These are phyloP conservation scores for Caenorhabditis becei DNA, from an alignment of 2,888 invertebrate species.

Conservation along the genomic window DNA sequence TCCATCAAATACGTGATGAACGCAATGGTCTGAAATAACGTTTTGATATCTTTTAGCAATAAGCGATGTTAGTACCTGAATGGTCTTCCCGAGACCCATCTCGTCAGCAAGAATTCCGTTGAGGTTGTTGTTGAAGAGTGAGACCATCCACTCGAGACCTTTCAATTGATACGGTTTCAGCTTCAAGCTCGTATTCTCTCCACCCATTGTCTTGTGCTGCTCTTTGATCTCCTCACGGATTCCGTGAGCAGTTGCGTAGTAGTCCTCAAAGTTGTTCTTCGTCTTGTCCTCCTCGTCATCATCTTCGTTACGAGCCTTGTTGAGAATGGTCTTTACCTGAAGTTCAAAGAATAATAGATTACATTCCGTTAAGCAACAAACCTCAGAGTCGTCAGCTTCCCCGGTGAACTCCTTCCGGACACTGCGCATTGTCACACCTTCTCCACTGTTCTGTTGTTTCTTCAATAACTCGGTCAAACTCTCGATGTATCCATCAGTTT, in stretches of 20 bases:
- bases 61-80: too few species aligned
- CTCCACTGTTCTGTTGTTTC: slow-evolving; percentile 85
- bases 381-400: not conserved
- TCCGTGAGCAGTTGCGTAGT: slow-evolving; percentile 96
- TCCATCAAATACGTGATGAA: slow-evolving; percentile 98
- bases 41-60: too few species aligned
- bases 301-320: slow-evolving; percentile 84
- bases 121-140: slow-evolving; percentile 96
- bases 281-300: slow-evolving; percentile 93
- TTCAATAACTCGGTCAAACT: slow-evolving; percentile 96
- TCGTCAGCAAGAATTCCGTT: slow-evolving; percentile 99
- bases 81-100: slow-evolving; percentile 85
- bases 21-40: slow-evolving; percentile 90
- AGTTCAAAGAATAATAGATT: not conserved
- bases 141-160: slow-evolving; percentile 98
- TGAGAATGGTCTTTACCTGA: slow-evolving; percentile 44
- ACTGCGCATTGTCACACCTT: slow-evolving; percentile 79
- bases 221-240: slow-evolving; percentile 92
- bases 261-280: slow-evolving; percentile 88
- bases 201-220: slow-evolving; percentile 94
- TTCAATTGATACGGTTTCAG: slow-evolving; percentile 94
- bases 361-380: not conserved
- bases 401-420: slow-evolving; percentile 59
- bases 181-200: slow-evolving; percentile 85
- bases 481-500: slow-evolving; percentile 98